Conservation (phyloP, 2,888 invertebrate genomes). For the Dendrolimus pini region DNA sequence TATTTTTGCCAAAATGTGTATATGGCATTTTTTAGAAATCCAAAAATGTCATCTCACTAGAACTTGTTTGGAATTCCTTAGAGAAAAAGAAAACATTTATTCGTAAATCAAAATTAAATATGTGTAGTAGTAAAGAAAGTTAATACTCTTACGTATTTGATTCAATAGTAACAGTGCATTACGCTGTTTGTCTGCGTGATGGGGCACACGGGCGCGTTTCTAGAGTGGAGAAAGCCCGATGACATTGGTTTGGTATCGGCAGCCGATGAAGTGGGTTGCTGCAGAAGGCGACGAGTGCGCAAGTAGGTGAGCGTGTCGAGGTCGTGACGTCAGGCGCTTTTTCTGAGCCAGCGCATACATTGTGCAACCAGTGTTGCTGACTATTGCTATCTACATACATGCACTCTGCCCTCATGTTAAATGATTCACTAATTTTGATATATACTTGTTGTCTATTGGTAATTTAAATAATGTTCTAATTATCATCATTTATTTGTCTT, state of each 20-base stretch:
- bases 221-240: slow-evolving; percentile 47
- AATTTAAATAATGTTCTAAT: no score
- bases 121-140: no score
- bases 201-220: slow-evolving; percentile 10
- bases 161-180: slow-evolving; percentile 16
- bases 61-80: no score
- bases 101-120: no score
- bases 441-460: no score
- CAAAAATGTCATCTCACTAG: no score
- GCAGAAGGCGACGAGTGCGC: slow-evolving; percentile 42
- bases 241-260: slow-evolving; percentile 51
- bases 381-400: slow-evolving; percentile 3
- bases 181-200: slow-evolving; percentile 22
- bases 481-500: no score
- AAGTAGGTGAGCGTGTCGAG: slow-evolving; percentile 75
- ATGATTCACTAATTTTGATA: neutral
- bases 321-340: slow-evolving; percentile 74
- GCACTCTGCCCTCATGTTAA: slow-evolving; percentile 5
- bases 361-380: slow-evolving; percentile 49
- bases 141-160: no score
- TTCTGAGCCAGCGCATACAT: slow-evolving; percentile 59
- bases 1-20: no score
- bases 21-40: no score
- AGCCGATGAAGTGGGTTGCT: slow-evolving; percentile 57
- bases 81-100: no score